Percentiles rank a stretch among this genome's conserved stretches.
phyloP scores from a whole-genome alignment of 2,888 invertebrate genomes.

The Mythimna vitellina region DNA sequence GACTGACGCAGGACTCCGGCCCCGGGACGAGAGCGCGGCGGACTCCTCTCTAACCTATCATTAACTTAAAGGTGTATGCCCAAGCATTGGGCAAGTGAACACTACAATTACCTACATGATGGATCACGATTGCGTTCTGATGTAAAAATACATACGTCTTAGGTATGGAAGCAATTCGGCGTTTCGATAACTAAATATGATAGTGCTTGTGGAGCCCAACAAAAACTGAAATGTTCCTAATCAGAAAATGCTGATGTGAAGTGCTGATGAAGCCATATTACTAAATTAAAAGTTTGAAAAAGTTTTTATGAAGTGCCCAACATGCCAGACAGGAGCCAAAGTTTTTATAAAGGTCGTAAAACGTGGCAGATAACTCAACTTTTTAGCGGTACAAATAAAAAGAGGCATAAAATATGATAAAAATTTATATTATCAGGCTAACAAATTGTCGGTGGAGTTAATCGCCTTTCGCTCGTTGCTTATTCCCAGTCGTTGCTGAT shows the following conservation, averaged over 20 bases:
- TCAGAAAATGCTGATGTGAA: slow-evolving; percentile 17
- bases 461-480: slow-evolving; percentile 68
- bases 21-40: slow-evolving; percentile 47
- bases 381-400: slow-evolving; percentile 50
- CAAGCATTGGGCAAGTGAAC: slow-evolving; percentile 7
- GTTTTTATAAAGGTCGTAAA: slow-evolving; percentile 54
- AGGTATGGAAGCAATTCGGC: background rate
- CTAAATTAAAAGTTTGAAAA: slow-evolving; percentile 47
- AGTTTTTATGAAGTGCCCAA: slow-evolving; percentile 37
- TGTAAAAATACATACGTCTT: background rate
- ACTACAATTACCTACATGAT: slow-evolving; percentile 12
- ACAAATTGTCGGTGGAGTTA: slow-evolving; percentile 42
- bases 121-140: background rate
- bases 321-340: slow-evolving; percentile 22
- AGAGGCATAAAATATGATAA: slow-evolving; percentile 53
- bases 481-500: slow-evolving; percentile 68
- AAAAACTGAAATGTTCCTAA: slow-evolving; percentile 1
- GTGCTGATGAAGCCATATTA: slow-evolving; percentile 31
- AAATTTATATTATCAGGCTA: slow-evolving; percentile 37
- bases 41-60: slow-evolving; percentile 14
- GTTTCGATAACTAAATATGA: background rate
- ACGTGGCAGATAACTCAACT: slow-evolving; percentile 47
- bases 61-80: slow-evolving; percentile 21
- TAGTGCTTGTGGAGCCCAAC: background rate
- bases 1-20: slow-evolving; percentile 51